Evolutionary conservation across 2,113 vertebrate genomes (phyloP).

Genomic region (Brienomyrus longianalis): DNA sequence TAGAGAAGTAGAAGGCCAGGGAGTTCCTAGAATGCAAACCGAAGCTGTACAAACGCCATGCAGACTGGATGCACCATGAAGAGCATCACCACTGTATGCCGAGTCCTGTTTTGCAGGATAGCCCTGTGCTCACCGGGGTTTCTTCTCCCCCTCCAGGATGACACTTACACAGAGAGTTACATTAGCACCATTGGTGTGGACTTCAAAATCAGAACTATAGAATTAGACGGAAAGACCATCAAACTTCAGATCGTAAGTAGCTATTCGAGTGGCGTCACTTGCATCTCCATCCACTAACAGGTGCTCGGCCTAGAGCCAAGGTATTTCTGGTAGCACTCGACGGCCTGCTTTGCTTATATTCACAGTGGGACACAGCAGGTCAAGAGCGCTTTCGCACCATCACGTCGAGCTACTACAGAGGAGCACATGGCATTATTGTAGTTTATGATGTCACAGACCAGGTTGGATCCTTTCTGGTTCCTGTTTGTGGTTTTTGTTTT

Average conservation of each 20-base stretch:
- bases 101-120: conserved; percentile 52
- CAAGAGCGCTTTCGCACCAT: conserved; percentile 96
- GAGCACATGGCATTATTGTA: conserved; percentile 94
- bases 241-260: conserved; percentile 97
- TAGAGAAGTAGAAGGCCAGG: neutral
- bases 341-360: neutral
- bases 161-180: conserved; percentile 97
- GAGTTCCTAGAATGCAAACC: neutral
- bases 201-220: conserved; percentile 98
- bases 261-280: neutral
- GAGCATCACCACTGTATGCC: neutral
- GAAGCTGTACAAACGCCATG: neutral
- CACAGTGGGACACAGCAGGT: conserved; percentile 93
- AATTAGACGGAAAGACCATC: conserved; percentile 96
- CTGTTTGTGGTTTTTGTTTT: neutral
- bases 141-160: conserved; percentile 66
- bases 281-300: neutral
- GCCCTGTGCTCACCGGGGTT: conserved; percentile 21
- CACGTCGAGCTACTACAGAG: conserved; percentile 98
- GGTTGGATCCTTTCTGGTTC: conserved; percentile 52
- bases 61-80: neutral
- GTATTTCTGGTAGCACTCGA: neutral
- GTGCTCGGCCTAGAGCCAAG: neutral
- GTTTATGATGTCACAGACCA: conserved; percentile 97
- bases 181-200: conserved; percentile 98